A percentile compares a stretch with the other conserved stretches of the same genome.
Conservation (phyloP, 2,113 vertebrate species). For the Saguinus midas region DNA sequence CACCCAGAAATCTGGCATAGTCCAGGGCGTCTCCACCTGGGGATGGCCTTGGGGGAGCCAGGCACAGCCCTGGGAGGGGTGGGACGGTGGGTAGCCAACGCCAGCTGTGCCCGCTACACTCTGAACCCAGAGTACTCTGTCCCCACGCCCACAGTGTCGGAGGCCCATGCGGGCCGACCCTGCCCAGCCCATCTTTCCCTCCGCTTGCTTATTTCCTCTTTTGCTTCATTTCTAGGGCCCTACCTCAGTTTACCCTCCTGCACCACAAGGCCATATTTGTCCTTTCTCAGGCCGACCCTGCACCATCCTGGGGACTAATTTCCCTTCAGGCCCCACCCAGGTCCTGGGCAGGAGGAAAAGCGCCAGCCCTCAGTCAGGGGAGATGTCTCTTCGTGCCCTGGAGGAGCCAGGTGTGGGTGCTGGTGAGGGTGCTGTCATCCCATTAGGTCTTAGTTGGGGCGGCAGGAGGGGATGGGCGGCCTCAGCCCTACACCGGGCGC, state of each 20-base stretch:
- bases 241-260: neutral
- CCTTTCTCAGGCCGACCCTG: neutral
- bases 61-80: neutral
- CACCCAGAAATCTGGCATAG: neutral
- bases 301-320: neutral
- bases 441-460: no score
- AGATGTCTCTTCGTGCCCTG: neutral
- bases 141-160: neutral
- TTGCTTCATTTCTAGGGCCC: neutral
- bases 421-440: neutral
- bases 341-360: neutral
- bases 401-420: neutral
- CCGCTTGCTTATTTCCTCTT: neutral
- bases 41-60: neutral
- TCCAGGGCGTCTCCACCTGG: neutral
- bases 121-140: neutral
- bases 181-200: accelerated
- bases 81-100: accelerated
- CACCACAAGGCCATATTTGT: neutral
- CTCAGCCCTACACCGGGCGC: neutral
- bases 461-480: neutral
- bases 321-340: neutral
- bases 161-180: accelerated
- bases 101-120: accelerated
- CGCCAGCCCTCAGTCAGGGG: accelerated